phyloP scores from a whole-genome alignment of 2,888 invertebrate genomes.

The Biston stratarius region DNA sequence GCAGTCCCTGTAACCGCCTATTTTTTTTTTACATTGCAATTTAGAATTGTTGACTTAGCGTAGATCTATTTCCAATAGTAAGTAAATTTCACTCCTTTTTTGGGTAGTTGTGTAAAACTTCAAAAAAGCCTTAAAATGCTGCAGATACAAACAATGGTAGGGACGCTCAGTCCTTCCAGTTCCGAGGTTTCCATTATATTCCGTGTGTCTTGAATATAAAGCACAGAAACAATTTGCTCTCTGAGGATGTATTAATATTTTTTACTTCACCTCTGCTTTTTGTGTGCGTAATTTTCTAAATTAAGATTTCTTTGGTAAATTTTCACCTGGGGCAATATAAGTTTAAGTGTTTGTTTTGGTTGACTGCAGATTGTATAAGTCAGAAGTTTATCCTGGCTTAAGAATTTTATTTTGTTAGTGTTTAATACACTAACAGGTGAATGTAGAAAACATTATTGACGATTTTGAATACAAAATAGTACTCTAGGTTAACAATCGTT shows the following conservation, averaged over 20 bases:
- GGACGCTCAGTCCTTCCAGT: constrained; percentile 43
- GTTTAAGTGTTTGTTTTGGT: constrained; percentile 15
- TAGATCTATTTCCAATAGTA: too few relatives aligned
- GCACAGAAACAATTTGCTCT: constrained; percentile 55
- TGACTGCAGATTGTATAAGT: neutral
- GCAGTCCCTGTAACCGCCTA: too few relatives aligned
- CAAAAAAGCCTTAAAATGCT: neutral
- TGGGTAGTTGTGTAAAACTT: too few relatives aligned
- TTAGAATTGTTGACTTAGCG: too few relatives aligned
- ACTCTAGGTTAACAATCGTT: too few relatives aligned
- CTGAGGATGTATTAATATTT: constrained; percentile 36
- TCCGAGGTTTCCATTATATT: constrained; percentile 61
- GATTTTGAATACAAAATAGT: too few relatives aligned
- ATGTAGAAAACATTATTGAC: too few relatives aligned
- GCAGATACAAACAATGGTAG: constrained; percentile 11
- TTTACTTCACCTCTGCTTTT: constrained; percentile 36
- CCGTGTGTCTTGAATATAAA: constrained; percentile 61
- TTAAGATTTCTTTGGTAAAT: constrained; percentile 29
- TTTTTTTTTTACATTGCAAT: too few relatives aligned
- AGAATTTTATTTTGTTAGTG: too few relatives aligned
- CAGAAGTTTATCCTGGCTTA: neutral
- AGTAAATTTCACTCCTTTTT: too few relatives aligned
- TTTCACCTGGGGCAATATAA: constrained; percentile 32
- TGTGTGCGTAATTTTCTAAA: constrained; percentile 28
- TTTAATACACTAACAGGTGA: too few relatives aligned